phyloP scores from a whole-genome alignment of 2,113 vertebrate species.

The Gavialis gangeticus region DNA sequence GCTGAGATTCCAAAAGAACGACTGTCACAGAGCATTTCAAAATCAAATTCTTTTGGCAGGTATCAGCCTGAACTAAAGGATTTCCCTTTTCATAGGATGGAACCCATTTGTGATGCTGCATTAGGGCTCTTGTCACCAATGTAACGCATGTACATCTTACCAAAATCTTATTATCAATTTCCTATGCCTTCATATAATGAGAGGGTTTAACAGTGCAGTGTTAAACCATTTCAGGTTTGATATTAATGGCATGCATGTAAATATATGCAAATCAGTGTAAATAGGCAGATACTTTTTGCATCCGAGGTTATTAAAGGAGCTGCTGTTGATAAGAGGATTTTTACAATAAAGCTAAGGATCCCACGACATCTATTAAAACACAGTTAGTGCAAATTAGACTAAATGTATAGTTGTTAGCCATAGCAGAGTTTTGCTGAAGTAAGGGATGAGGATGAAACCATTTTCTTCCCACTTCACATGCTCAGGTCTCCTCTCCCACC shows the following conservation, averaged over 20 bases:
- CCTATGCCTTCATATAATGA: neutral
- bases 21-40: neutral
- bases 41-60: neutral
- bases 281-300: conserved; percentile 34
- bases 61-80: neutral
- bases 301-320: conserved; percentile 53
- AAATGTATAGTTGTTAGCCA: neutral
- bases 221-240: conserved; percentile 18
- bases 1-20: neutral
- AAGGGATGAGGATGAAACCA: neutral
- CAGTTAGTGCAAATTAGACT: conserved; percentile 39
- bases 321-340: conserved; percentile 66
- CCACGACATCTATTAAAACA: conserved; percentile 48
- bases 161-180: neutral
- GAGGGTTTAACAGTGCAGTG: neutral
- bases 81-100: neutral
- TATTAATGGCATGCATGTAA: conserved; percentile 54
- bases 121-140: neutral
- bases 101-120: rapidly evolving
- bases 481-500: neutral
- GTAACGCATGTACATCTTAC: rapidly evolving
- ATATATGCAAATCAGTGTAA: conserved; percentile 64
- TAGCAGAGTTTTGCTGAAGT: neutral
- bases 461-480: neutral
- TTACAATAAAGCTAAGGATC: conserved; percentile 55